Conservation (phyloP, 2,797 vertebrate genomes). For the Margarornis squamiger region DNA sequence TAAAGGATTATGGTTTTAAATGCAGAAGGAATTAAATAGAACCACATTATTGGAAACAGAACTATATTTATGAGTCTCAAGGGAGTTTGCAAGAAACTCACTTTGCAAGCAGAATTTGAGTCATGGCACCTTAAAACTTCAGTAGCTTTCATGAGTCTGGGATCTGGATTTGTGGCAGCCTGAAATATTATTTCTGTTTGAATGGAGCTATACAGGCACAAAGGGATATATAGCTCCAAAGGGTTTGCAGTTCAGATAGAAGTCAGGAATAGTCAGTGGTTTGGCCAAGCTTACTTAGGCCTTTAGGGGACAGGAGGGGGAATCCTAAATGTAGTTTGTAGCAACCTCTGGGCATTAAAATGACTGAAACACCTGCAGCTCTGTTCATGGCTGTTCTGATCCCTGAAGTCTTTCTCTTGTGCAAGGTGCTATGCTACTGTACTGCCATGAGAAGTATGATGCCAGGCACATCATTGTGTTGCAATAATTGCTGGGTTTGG, state of each 20-base stretch:
- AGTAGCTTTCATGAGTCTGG: neutral
- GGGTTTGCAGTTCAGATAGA: neutral
- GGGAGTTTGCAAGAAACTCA: neutral
- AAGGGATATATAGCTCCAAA: neutral
- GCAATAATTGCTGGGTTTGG: neutral
- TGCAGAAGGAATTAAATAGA: neutral
- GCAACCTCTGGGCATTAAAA: neutral
- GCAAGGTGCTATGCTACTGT: neutral
- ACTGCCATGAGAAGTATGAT: neutral
- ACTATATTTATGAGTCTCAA: neutral
- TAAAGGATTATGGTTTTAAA: conserved; percentile 7
- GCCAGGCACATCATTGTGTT: neutral
- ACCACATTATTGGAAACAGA: neutral
- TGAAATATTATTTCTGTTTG: neutral
- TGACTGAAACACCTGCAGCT: neutral
- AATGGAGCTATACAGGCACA: neutral
- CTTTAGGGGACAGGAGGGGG: neutral
- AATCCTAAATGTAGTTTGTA: neutral
- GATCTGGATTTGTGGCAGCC: neutral
- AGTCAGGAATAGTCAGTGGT: neutral
- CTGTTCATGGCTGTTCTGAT: neutral
- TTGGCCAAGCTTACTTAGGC: neutral
- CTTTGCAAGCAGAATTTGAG: neutral
- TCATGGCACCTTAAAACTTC: neutral
- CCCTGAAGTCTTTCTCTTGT: neutral